These are phyloP conservation scores for Pocillopora verrucosa DNA, from an alignment of 64 coral and sea anemone genomes.

Conservation along the genomic window DNA sequence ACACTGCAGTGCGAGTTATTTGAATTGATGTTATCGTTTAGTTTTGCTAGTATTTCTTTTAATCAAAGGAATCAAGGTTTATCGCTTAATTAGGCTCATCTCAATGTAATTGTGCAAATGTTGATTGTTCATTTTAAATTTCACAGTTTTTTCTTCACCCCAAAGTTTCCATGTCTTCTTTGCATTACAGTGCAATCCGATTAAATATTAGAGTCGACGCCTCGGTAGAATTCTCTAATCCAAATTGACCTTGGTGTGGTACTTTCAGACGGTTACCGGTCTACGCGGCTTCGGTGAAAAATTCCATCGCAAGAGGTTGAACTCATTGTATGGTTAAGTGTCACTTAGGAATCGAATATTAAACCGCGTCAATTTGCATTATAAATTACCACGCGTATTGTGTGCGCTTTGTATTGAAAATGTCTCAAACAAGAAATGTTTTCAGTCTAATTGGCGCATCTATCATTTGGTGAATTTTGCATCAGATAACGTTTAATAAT, in stretches of 20 bases:
- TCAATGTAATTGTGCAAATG: constrained; percentile 20
- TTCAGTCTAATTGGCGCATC: constrained; percentile 6
- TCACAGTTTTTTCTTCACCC: neutral
- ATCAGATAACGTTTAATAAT: neutral
- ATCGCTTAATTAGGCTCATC: constrained; percentile 5
- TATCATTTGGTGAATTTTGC: neutral
- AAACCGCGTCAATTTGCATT: neutral
- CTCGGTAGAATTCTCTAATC: neutral
- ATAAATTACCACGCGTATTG: constrained; percentile 2
- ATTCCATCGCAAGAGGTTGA: neutral
- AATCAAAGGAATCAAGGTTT: constrained; percentile 1
- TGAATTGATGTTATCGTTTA: too few relatives aligned
- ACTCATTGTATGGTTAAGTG: neutral
- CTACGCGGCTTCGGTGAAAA: neutral
- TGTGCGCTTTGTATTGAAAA: neutral
- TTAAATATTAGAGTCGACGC: neutral
- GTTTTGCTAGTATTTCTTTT: neutral
- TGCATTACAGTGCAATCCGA: constrained; percentile 5
- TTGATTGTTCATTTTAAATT: constrained; percentile 7
- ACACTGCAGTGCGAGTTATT: neutral
- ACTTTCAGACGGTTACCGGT: neutral
- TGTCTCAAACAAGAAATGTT: neutral
- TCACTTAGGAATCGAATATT: neutral
- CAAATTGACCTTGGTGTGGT: neutral
- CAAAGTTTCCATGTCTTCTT: neutral